Conservation (phyloP, 2,888 invertebrate genomes). For the Dasypolia templi region DNA sequence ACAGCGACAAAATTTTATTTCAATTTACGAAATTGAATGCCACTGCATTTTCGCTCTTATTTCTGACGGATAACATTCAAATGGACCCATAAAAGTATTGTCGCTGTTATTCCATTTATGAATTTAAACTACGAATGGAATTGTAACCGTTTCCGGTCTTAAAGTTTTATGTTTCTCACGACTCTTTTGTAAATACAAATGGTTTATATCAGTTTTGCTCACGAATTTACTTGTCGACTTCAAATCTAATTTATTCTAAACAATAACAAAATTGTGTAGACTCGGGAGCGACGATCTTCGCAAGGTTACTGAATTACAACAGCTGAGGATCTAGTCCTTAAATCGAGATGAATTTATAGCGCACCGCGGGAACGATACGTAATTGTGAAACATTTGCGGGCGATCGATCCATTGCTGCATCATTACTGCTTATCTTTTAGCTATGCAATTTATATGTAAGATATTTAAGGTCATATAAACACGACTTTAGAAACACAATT, state of each 20-base stretch:
- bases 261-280: neutral
- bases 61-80: constrained; percentile 48
- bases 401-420: no score
- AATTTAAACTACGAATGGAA: constrained; percentile 56
- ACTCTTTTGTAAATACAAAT: neutral
- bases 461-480: no score
- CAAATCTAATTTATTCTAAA: neutral
- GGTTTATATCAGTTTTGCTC: neutral
- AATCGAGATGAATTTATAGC: no score
- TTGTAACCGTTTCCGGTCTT: constrained; percentile 60
- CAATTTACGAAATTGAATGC: constrained; percentile 57
- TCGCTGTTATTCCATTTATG: constrained; percentile 59
- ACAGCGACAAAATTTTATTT: constrained; percentile 60
- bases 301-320: neutral
- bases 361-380: no score
- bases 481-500: no score
- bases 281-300: no score
- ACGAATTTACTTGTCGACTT: neutral
- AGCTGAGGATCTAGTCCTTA: neutral
- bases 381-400: no score
- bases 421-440: no score
- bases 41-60: constrained; percentile 52
- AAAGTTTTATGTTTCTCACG: constrained; percentile 27
- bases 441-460: no score
- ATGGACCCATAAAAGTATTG: constrained; percentile 51